A percentile compares a stretch with the other conserved stretches of the same genome.
These are phyloP conservation scores for Pristis pectinata DNA, from an alignment of 2,797 vertebrate genomes.

Conservation along the genomic window DNA sequence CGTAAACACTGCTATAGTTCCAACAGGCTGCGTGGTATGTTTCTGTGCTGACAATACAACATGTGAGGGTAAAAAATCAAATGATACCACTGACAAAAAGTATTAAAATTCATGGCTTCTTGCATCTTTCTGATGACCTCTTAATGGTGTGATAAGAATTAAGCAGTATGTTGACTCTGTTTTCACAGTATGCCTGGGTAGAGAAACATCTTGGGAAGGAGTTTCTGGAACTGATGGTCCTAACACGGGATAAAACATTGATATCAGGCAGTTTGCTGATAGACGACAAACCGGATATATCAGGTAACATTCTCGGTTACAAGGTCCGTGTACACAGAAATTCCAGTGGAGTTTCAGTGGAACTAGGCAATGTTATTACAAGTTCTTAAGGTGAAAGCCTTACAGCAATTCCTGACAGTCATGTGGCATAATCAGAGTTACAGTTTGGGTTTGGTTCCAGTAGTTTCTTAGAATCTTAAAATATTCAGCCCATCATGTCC, in stretches of 20 bases:
- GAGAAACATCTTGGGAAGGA: slow-evolving; percentile 81
- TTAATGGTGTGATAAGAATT: slow-evolving; percentile 5
- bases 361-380: too few relatives aligned
- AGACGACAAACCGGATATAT: slow-evolving; percentile 84
- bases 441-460: background rate
- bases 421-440: background rate
- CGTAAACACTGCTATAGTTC: background rate
- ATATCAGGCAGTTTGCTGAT: slow-evolving; percentile 84
- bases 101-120: background rate
- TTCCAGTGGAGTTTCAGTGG: background rate
- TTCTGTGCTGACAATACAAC: background rate
- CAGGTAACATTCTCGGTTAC: slow-evolving; percentile 57
- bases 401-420: background rate
- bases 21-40: background rate
- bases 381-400: background rate
- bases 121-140: background rate
- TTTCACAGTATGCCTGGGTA: slow-evolving; percentile 82
- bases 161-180: slow-evolving; percentile 10
- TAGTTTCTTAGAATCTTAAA: background rate
- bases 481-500: too few relatives aligned
- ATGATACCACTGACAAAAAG: background rate
- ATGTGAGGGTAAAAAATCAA: background rate
- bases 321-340: accelerated
- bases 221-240: slow-evolving; percentile 82
- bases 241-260: slow-evolving; percentile 89